Evolutionary conservation across 2,113 vertebrate species (phyloP).

Genomic region (Hystrix brachyura): DNA sequence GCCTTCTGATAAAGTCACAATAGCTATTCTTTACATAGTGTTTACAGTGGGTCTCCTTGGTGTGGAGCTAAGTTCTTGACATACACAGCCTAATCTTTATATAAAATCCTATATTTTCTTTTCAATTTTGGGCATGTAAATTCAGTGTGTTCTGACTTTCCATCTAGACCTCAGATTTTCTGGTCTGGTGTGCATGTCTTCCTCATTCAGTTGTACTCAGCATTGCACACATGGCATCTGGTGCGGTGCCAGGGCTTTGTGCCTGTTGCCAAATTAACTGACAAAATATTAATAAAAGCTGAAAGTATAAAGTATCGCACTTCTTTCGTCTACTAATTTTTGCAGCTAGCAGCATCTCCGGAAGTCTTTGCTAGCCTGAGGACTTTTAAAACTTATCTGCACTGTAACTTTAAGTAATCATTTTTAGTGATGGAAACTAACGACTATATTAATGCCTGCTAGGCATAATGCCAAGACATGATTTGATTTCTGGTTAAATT

Average conservation of each 20-base stretch:
- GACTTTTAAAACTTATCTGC: slow-evolving; percentile 75
- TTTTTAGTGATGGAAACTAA: slow-evolving; percentile 81
- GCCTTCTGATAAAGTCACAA: slow-evolving; percentile 60
- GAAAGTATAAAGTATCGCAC: slow-evolving; percentile 56
- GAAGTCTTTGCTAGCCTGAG: slow-evolving; percentile 71
- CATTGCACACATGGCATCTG: background rate
- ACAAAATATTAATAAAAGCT: slow-evolving; percentile 78
- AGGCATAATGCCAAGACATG: slow-evolving; percentile 78
- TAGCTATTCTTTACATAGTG: background rate
- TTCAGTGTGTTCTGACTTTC: background rate
- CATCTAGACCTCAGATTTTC: background rate
- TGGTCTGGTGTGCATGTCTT: background rate
- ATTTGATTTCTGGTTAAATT: slow-evolving; percentile 83
- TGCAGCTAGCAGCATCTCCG: slow-evolving; percentile 46
- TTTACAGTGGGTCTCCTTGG: background rate
- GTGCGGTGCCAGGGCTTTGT: slow-evolving; percentile 42
- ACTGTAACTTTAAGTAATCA: slow-evolving; percentile 73
- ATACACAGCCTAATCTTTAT: background rate
- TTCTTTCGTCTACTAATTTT: slow-evolving; percentile 65
- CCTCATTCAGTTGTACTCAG: background rate
- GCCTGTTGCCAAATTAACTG: slow-evolving; percentile 61
- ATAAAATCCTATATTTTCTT: background rate
- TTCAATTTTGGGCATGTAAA: background rate
- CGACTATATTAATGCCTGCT: slow-evolving; percentile 80
- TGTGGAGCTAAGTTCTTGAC: background rate